Base-by-base conservation (phyloP, 2,113 vertebrate genomes). In the Nannobrachium achirus region DNA sequence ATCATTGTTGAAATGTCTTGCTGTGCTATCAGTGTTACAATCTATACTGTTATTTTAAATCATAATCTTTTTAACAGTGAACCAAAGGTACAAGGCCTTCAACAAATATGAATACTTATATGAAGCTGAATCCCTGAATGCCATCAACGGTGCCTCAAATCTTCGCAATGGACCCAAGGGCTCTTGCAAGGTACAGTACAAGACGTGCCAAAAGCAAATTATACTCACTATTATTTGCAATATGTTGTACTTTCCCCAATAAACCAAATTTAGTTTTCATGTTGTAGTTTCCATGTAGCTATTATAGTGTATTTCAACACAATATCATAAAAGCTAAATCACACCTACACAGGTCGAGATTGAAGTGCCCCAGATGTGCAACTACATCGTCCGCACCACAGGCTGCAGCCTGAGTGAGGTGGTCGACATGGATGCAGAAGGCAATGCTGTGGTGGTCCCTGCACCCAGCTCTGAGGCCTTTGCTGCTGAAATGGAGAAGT, bases 61-160 rank as follows among this genome's bases (percentile, higher is more conserved):
- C 25, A 5, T 33, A 1, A 33, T 33, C 25, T 33, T 33, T n/a
- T 33, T 33, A 33, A 33, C 25, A 94, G 96, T 96, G 52, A 86
- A 90, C 71, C 89, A 90, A 70, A 89, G 94, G 61, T 98, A 95
- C 90, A 97, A 95, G 63, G 91, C 88, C 53, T 86, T 98, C 49
- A 93, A 95, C 75, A 97, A 94, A 60, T 99, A 98, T 11, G 52
- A 92, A 57, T 99, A 96, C 76, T 92, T 1, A 13, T 99, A 98
- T 53, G 95, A 96, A 86, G 94, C 93, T 0, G 95, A 96, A 83
- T 95, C 93, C 19, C 80, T 95, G 70, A 98, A 91, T 39, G 89
- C 93, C 0, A 84, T 98, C 79, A 86, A 88, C 0, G 94, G 93
- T 85, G 94, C 93, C 8, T 84, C 93, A 6, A 79, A 91, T 11